Base-by-base conservation (phyloP, 1,140 invertebrate species). In the Zaprionus africanus region DNA sequence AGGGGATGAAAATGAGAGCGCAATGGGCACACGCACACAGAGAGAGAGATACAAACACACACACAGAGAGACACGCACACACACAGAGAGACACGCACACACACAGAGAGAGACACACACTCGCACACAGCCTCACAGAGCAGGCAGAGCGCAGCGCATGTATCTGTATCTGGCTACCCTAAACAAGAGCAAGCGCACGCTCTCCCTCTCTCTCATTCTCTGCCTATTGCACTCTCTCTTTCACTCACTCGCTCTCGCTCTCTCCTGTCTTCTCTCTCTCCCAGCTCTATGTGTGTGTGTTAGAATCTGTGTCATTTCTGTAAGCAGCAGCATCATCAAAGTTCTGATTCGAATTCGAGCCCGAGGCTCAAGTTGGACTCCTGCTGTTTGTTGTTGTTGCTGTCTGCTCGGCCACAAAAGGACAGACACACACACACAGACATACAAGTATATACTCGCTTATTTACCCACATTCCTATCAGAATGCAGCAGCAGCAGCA, bases 251-350 rank as follows among this genome's bases (percentile, higher is more conserved):
- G 31, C 51, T 58, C 66, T 49, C 53, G 12, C 72, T 31, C 46
- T 43, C 3, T 53, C 43, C 46, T 56, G 57, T 46, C 67, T 36
- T 22, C 36, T 46, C 62, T 43, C 17, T 65, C 15, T 15, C 41
- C 62, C 15, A 64, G 12, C 43, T 51, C 9, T 41, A 11, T 63
- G 15, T 51, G 22, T 31, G 66, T 62, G 15, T 54, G 60, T 58
- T 62, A 17, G 71, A 90, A 90, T 90, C 86, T 90, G 85, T 90
- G 85, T 90, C 85, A 90, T 81, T 77, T 85, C 57, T 51, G 46
- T 17, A 63, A 77, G 74, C 60, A 70, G 36, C 59, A 66, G 72
- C 78, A 81, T 88, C 68, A 79, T 81, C 80, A 84, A 51, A 24
- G 9, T 65, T 72, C 74, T 76, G 62, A 76, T 76, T 49, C 68